These are phyloP conservation scores for Coluber constrictor DNA, from an alignment of 2,797 vertebrate genomes.

Conservation along the genomic window DNA sequence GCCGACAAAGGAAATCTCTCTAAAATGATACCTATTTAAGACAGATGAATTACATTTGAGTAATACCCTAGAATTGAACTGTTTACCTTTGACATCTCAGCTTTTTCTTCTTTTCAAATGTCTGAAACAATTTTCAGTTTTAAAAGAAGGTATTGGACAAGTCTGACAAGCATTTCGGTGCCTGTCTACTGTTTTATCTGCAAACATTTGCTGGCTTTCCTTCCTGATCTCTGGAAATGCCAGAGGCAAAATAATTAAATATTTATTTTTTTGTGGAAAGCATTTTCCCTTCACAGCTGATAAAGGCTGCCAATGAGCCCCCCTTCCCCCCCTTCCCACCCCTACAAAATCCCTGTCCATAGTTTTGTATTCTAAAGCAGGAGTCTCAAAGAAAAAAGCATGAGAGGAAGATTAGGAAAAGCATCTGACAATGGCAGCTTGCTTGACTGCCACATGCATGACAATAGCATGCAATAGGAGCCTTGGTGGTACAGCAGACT, in stretches of 20 bases:
- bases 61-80: neutral
- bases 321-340: rapidly evolving
- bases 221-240: neutral
- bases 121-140: neutral
- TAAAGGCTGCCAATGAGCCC: neutral
- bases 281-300: neutral
- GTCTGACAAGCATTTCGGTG: neutral
- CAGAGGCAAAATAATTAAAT: neutral
- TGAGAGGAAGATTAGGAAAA: neutral
- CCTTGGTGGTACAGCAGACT: no score
- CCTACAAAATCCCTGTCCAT: neutral
- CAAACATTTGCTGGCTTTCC: neutral
- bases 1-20: neutral
- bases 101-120: neutral
- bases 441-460: neutral
- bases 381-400: neutral
- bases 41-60: neutral
- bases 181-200: neutral
- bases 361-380: neutral
- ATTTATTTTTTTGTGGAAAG: neutral
- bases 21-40: neutral
- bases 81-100: neutral
- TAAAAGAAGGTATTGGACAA: neutral
- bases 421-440: neutral
- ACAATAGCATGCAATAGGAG: neutral